Evolutionary conservation across 2,888 invertebrate genomes (phyloP), one percentile per base, ranked within the genome.

Genomic region (Drosophila maculinotata): DNA sequence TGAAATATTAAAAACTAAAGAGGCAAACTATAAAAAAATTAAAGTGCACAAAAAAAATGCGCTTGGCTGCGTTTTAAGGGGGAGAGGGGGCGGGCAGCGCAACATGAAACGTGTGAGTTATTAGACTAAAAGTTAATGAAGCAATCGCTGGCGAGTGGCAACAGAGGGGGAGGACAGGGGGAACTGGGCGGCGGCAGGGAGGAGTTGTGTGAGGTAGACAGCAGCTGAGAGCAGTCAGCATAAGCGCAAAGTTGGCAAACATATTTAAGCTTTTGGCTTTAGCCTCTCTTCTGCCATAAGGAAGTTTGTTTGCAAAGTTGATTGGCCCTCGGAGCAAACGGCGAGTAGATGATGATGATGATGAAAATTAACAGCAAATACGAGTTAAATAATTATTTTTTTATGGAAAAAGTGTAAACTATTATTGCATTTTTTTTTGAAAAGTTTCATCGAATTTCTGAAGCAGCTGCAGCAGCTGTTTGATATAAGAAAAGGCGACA

Each of bases 221-320:
- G 35, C 57, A 20, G 25, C 41, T 42, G 28, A 47, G 26, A 31
- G 39, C 23, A 36, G 48, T 35, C 35, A 39, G 52, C 52, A 52
- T 64, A 31, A 52, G 44, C 26, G 52, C 31, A 45, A 65, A 65
- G 53, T 64, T 64, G 65, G 64, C 64, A 65, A 64, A 64, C 64
- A 64, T 53, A 53, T 64, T 64, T 65, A 64, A 64, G 64, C 64
- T 47, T 41, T 35, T 64, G 63, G 64, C 63, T 64, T 23, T 35
- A 42, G 49, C 25, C 7, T 1, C n/a, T n/a, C 20, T 33, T 1
- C 14, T 12, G 2, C 14, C 5, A 1, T 28, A 15, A 44, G 26
- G 26, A 63, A 64, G 51, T 38, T 30, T 74, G 73, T 62, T 73
- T 73, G 62, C 53, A 56, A 73, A 78, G 74, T 56, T 77, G 68